These are phyloP conservation scores for Gypaetus barbatus DNA, from an alignment of 2,797 vertebrate species.

Conservation along the genomic window DNA sequence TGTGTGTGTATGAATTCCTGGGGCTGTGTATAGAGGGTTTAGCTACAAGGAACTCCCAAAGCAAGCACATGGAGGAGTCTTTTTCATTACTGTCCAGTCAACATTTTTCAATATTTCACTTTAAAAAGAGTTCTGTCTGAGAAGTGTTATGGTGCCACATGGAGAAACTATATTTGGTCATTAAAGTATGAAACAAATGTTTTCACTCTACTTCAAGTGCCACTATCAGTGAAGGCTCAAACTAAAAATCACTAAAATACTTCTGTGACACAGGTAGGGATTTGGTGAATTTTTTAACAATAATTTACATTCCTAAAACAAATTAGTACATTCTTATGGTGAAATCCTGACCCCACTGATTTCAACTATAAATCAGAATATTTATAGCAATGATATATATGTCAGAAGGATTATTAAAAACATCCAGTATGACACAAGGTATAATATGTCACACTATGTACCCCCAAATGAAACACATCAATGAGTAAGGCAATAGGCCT, in stretches of 20 bases:
- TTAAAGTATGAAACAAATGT: background rate
- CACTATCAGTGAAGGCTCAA: background rate
- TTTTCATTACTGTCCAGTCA: background rate
- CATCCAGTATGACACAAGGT: background rate
- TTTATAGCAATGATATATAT: background rate
- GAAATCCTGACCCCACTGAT: background rate
- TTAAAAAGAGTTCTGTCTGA: background rate
- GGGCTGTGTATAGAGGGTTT: background rate
- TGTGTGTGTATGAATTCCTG: background rate
- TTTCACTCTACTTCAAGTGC: background rate
- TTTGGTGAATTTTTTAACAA: background rate
- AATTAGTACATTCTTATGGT: background rate
- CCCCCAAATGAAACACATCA: background rate
- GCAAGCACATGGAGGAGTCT: background rate
- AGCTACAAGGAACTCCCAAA: background rate
- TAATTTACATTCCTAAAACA: background rate
- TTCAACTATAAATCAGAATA: background rate
- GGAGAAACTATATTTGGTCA: background rate
- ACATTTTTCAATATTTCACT: background rate
- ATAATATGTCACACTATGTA: background rate
- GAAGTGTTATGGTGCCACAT: background rate
- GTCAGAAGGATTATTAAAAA: background rate
- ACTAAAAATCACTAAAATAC: background rate
- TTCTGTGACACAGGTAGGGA: background rate
- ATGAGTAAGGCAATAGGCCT: background rate